Conservation (phyloP, 2,888 invertebrate species). For the Ormyrus nitidulus region DNA sequence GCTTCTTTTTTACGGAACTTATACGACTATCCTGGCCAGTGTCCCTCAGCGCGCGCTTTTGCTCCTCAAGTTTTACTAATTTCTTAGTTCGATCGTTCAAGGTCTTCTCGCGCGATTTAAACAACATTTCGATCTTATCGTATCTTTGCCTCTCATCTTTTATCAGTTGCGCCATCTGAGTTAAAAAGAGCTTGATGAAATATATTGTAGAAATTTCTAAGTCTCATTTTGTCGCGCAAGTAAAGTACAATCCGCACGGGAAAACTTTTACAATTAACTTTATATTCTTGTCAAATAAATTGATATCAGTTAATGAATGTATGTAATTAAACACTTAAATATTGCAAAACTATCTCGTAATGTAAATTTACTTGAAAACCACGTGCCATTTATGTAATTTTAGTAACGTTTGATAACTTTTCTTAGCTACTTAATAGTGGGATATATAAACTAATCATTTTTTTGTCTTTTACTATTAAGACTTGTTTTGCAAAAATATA, state of each 20-base stretch:
- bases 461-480: no score
- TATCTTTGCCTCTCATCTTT: slow-evolving; percentile 82
- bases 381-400: no score
- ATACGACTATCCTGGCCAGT: slow-evolving; percentile 73
- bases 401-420: no score
- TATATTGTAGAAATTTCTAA: slow-evolving; percentile 27
- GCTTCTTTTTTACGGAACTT: slow-evolving; percentile 81
- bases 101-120: slow-evolving; percentile 82
- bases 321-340: no score
- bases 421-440: no score
- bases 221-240: not conserved
- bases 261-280: not conserved
- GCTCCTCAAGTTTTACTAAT: slow-evolving; percentile 78
- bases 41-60: slow-evolving; percentile 77
- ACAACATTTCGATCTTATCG: slow-evolving; percentile 80
- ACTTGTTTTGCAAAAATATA: no score
- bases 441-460: no score
- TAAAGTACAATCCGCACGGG: not conserved
- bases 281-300: not conserved
- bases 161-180: slow-evolving; percentile 80
- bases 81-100: slow-evolving; percentile 81
- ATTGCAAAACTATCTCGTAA: no score
- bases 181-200: slow-evolving; percentile 43
- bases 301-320: no score
- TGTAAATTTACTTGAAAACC: no score